Base-by-base conservation (phyloP, 2,888 invertebrate species). In the Pterobdella sp. region DNA sequence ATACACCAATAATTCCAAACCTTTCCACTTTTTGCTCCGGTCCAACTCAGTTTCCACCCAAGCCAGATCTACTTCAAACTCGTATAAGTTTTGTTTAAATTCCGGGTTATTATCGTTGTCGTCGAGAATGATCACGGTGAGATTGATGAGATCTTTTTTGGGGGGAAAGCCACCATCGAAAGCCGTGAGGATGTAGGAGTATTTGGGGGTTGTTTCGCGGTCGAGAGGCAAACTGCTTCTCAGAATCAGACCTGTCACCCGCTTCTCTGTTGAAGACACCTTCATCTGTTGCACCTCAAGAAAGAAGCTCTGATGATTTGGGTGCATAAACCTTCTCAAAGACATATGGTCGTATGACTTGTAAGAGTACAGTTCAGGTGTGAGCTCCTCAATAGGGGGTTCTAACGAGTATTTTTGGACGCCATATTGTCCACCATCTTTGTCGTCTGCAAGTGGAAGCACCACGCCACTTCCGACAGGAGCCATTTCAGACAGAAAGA, bases 391-490 rank as follows among this genome's bases (percentile, higher is more conserved):
- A 14, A 22, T 42, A 14, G 7, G 49, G 22, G 49, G 49, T 29
- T 52, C 71, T 7, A 71, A n/a, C 14, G 35, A 63, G 31, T 71
- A 71, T 1, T 26, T 34, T 26, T 63, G 35, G 31, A 71, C 31
- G 22, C 71, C 71, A 22, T 35, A 63, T 26, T 35, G n/a, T 22
- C 35, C 35, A n/a, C 32, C 56, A 63, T 71, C 71, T 31, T 60
- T 35, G 29, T 71, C 71, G 3, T 71, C 71, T 22, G 71, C 71
- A 0, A 71, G 4, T n/a, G 71, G 71, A 1, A 71, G 36, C 10
- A 56, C 60, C 26, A 52, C 42, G 22, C 71, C 71, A 29, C 60
- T 71, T 4, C 71, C 71, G 18, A 71, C 34, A 1, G 71, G 71
- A 22, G 71, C 71, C 18, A 63, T n/a, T 35, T 71, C 71, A 22